Evolutionary conservation across 2,888 invertebrate genomes (phyloP), one percentile per base, ranked within the genome.

Genomic region (Nezara viridula): DNA sequence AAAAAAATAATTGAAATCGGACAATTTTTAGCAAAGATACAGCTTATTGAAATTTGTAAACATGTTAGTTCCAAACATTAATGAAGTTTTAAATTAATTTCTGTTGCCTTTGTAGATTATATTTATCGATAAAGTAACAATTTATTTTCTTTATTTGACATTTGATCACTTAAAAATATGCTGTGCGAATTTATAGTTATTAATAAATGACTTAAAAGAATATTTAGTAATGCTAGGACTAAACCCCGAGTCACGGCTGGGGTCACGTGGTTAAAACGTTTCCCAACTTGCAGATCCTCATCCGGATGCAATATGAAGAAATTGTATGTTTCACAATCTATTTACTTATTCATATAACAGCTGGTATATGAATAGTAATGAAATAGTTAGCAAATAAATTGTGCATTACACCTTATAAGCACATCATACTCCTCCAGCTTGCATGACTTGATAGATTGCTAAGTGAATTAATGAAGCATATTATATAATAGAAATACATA

Each of bases 341-440:
- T 73, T 73, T 73, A 73, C 37, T 19, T 73, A 73, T 73, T 73
- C 66, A 73, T 73, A 37, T 32, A 37, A 37, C 66, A 73, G 32
- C 32, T 73, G 66, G 32, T 37, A 37, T 73, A 73, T 73, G 66
- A 73, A 73, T 73, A 32, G 9, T 73, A 73, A 73, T 73, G 66
- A 73, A 19, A 73, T 32, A 19, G 37, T 73, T 19, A 19, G 66
- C 16, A 73, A 73, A 73, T 73, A 73, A 73, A 73, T 73, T 73
- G 66, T 37, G 21, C 66, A 73, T 73, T 73, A 73, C 27, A 37
- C 66, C 66, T 37, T 37, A 73, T 73, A 9, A 37, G 66, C 19
- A 37, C 66, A 37, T 2, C 32, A 7, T 24, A 73, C 16, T 73
- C 66, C 37, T 73, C 21, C 66, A 19, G 32, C 16, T 73, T 0